Evolutionary conservation across 2,888 invertebrate genomes (phyloP), one percentile per base, ranked within the genome.

Genomic region (Coenonympha glycerion): DNA sequence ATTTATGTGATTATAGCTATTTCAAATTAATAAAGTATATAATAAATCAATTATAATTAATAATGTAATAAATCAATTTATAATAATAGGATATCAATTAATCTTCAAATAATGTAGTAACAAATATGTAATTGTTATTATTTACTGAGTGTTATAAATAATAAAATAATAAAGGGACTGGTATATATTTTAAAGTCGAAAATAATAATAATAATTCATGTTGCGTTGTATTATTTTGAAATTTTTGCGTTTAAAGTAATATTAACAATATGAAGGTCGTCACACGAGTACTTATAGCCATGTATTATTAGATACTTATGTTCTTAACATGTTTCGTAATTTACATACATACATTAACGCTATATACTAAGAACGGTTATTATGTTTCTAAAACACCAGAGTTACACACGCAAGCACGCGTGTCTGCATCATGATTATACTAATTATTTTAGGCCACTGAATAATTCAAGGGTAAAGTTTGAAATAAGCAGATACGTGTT

Each of bases 401-500:
- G 8, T 4, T 45, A 33, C 5, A 30, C 78, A 79, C 73, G 76
- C 76, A 72, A 71, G 60, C 61, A 66, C 68, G 75, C 77, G 68
- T 76, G 74, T 66, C 63, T 64, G 64, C 65, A 68, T 63, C 64
- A 63, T 71, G 68, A 72, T 68, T 68, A 68, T 56, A 66, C 64
- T 70, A 72, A 79, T 81, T 71, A 79, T 81, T 71, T 67, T 59
- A 49, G 63, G 56, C 69, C 64, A 70, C 70, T 73, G 69, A 68
- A 66, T 73, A 65, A 65, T 75, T 76, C 81, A 82, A 83, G 77
- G 79, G 69, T 70, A 69, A 60, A 57, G 53, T 58, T 58, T 55
- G 41, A 62, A 63, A 63, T 60, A 60, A 52, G n/a, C n/a, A n/a
- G n/a, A 52, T 30, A 53, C 22, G 47, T 47, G 36, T 42, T 63